Percentiles rank a stretch among this genome's conserved stretches.
Evolutionary conservation across 2,888 invertebrate species (phyloP).

Genomic region (Masnerella sp.): DNA sequence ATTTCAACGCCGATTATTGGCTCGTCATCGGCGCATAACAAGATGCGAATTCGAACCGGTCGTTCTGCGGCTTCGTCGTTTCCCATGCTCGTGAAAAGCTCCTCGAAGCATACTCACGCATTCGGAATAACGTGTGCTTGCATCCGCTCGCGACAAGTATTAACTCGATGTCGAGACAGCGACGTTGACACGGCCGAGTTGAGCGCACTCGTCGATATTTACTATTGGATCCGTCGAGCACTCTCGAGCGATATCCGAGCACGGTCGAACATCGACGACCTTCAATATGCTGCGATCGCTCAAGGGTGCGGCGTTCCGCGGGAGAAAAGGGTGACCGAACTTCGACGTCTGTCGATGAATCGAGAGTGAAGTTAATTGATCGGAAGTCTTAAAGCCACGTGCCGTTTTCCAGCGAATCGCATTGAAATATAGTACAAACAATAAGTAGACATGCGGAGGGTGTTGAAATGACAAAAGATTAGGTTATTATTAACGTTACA

Average conservation of each 20-base stretch:
- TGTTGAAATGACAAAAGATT: conserved; percentile 32
- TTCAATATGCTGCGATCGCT: conserved; percentile 75
- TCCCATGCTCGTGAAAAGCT: conserved; percentile 73
- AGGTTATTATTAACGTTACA: conserved; percentile 31
- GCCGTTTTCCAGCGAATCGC: conserved; percentile 63
- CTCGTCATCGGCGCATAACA: conserved; percentile 22
- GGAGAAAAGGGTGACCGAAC: conserved; percentile 44
- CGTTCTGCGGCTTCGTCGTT: conserved; percentile 61
- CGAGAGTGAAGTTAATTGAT: conserved; percentile 76
- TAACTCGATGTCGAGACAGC: conserved; percentile 57
- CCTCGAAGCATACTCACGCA: conserved; percentile 44
- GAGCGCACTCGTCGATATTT: conserved; percentile 68
- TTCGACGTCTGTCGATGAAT: conserved; percentile 62
- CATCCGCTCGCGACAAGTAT: conserved; percentile 68
- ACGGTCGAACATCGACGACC: conserved; percentile 70
- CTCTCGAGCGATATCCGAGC: conserved; percentile 67
- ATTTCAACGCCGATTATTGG: conserved; percentile 15
- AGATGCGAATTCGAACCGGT: background rate
- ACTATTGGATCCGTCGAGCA: conserved; percentile 68
- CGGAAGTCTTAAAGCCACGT: conserved; percentile 78
- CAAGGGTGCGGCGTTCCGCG: conserved; percentile 62
- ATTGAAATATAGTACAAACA: conserved; percentile 29
- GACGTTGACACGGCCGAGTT: conserved; percentile 45
- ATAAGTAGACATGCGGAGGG: conserved; percentile 29
- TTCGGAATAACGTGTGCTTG: conserved; percentile 49